These are phyloP conservation scores for Lepidonotus clava DNA, from an alignment of 2,888 invertebrate species.

Conservation along the genomic window DNA sequence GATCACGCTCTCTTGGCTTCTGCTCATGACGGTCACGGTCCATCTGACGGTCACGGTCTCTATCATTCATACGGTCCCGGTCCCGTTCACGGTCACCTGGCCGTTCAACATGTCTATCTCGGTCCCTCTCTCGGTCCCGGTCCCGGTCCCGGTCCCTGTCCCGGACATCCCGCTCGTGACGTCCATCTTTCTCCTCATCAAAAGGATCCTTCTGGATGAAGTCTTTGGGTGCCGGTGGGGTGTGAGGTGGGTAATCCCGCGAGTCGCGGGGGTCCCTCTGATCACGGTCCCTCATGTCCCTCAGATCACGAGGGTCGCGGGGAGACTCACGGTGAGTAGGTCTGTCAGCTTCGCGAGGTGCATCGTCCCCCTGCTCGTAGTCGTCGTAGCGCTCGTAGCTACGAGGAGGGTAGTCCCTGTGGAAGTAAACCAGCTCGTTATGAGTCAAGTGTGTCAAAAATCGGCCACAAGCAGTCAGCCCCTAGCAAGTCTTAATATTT, in stretches of 20 bases:
- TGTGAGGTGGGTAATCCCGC: background rate
- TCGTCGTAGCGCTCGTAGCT: constrained; percentile 50
- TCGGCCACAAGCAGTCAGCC: no score
- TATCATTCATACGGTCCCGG: background rate
- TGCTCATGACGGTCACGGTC: constrained; percentile 40
- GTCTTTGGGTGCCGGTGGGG: constrained; percentile 17
- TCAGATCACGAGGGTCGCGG: background rate
- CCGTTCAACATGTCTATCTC: constrained; percentile 10
- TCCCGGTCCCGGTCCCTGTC: constrained; percentile 47
- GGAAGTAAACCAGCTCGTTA: no score
- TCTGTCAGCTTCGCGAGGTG: constrained; percentile 11
- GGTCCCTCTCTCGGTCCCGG: background rate
- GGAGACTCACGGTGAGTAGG: constrained; percentile 21
- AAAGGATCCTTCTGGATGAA: constrained; percentile 76
- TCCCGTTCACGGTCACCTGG: background rate
- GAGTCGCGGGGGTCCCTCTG: background rate
- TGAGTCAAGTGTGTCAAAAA: no score
- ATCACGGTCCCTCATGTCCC: background rate
- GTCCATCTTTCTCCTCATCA: constrained; percentile 66
- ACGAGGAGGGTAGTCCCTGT: constrained; percentile 21
- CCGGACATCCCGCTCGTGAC: constrained; percentile 29
- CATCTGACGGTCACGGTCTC: background rate
- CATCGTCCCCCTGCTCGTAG: constrained; percentile 49
- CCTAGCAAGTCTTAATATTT: no score
- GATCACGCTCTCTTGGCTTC: constrained; percentile 15